Evolutionary conservation across 2,797 vertebrate genomes (phyloP), one percentile per base, ranked within the genome.

Genomic region (Heliangelus exortis): DNA sequence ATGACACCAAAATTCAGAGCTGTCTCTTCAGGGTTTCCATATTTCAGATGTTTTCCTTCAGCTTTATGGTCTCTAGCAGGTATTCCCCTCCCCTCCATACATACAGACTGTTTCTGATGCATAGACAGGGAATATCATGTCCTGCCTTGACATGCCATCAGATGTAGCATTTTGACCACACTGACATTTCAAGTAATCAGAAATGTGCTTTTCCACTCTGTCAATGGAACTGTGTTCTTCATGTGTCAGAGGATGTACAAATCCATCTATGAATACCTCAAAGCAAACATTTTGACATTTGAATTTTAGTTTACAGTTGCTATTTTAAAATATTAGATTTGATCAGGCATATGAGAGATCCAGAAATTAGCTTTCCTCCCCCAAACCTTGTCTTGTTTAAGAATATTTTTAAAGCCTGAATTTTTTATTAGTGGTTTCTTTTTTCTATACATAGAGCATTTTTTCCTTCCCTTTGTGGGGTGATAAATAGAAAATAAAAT

Each of bases 131-230:
- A 59, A 72, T 76, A 71, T 67, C 61, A 3, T 57, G 36, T 39
- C 73, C 63, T 82, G 57, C 59, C 57, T 77, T 58, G 47, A 26
- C 1, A 10, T n/a, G 54, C 6, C 39, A 69, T 69, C 61, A 61
- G 90, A 73, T 3, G 29, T 29, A 94, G 76, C 53, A 31, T 73
- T 95, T 84, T 87, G 92, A 80, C 59, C 63, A 18, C 31, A 57
- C 12, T 94, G 95, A 86, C 82, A 93, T 92, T 96, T 88, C 33
- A 92, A 94, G 57, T 34, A 78, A 85, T 73, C 87, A 86, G 79
- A 88, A 87, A 68, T 84, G 81, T 73, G 53, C 77, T 74, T 92
- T 88, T 73, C 62, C 69, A 82, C 69, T 94, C 76, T 12, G 5
- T 58, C 84, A 62, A 26, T 57, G 53, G 66, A 74, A 51, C 43